Evolutionary conservation across 2,113 vertebrate genomes (phyloP).

Genomic region (Pelvicachromis taeniatus): DNA sequence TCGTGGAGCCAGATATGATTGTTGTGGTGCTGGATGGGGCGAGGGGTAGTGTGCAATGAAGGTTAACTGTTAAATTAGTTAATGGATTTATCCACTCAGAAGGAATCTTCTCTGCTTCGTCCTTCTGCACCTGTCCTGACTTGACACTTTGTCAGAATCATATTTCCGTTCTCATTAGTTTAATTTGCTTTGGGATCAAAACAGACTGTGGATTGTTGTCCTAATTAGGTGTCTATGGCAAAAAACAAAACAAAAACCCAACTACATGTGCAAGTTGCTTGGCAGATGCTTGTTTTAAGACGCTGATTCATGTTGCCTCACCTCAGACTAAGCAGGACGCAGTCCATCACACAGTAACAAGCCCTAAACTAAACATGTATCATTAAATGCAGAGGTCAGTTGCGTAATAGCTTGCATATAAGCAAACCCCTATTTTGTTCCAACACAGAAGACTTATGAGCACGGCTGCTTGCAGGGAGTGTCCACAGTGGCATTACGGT

Average conservation of each 20-base stretch:
- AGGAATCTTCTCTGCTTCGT: neutral
- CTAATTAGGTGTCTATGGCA: constrained; percentile 27
- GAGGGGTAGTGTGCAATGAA: constrained; percentile 34
- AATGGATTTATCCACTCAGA: constrained; percentile 61
- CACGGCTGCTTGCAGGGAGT: constrained; percentile 6
- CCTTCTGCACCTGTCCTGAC: constrained; percentile 46
- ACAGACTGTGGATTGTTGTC: constrained; percentile 10
- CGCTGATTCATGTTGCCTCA: neutral
- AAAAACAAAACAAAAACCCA: no score
- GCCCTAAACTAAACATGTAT: constrained; percentile 1
- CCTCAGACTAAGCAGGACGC: neutral
- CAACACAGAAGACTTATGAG: constrained; percentile 34
- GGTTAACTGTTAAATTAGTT: constrained; percentile 43
- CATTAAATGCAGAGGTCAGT: constrained; percentile 5
- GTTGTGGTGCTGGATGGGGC: neutral
- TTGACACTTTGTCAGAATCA: constrained; percentile 35
- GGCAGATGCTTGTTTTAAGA: constrained; percentile 6
- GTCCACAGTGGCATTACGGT: constrained; percentile 7
- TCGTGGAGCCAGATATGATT: neutral
- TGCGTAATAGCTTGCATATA: constrained; percentile 22
- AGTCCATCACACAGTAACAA: constrained; percentile 46
- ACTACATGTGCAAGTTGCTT: neutral
- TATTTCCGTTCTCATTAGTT: constrained; percentile 16
- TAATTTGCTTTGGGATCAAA: constrained; percentile 33
- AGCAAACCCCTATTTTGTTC: constrained; percentile 14